A percentile compares a stretch with the other conserved stretches of the same genome.
Conservation (phyloP, 2,113 vertebrate genomes). For the Solea solea region DNA sequence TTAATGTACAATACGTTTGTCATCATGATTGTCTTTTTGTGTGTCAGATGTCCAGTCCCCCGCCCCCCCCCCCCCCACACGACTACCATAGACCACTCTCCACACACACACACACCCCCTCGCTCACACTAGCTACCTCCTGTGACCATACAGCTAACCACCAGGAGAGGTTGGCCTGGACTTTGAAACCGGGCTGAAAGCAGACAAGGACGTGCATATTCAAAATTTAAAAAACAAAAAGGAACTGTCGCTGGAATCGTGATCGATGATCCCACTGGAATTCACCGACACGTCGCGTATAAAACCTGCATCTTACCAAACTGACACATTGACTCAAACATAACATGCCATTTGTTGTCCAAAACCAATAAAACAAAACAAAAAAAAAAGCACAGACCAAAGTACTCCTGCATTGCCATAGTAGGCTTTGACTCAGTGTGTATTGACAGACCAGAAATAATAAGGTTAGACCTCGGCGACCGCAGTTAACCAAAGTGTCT, state of each 20-base stretch:
- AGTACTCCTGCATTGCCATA: slow-evolving; percentile 77
- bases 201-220: slow-evolving; percentile 64
- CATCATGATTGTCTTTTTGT: slow-evolving; percentile 49
- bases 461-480: slow-evolving; percentile 56
- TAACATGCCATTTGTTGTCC: slow-evolving; percentile 75
- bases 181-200: slow-evolving; percentile 69
- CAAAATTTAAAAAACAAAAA: slow-evolving; percentile 19
- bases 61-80: background rate
- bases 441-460: slow-evolving; percentile 60
- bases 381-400: slow-evolving; percentile 81
- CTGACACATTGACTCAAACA: slow-evolving; percentile 45
- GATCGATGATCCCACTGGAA: too few relatives aligned
- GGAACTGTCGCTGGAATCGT: slow-evolving; percentile 55
- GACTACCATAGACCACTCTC: slow-evolving; percentile 41
- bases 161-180: slow-evolving; percentile 75
- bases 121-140: slow-evolving; percentile 79
- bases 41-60: slow-evolving; percentile 18
- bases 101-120: slow-evolving; percentile 1
- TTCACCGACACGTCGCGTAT: too few relatives aligned
- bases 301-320: slow-evolving; percentile 30
- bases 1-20: slow-evolving; percentile 54
- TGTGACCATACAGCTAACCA: slow-evolving; percentile 77
- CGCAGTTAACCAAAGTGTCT: slow-evolving; percentile 82
- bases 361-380: slow-evolving; percentile 71
- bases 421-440: slow-evolving; percentile 64